Conservation (phyloP, 2,888 invertebrate genomes). For the Isoperla grammatica region DNA sequence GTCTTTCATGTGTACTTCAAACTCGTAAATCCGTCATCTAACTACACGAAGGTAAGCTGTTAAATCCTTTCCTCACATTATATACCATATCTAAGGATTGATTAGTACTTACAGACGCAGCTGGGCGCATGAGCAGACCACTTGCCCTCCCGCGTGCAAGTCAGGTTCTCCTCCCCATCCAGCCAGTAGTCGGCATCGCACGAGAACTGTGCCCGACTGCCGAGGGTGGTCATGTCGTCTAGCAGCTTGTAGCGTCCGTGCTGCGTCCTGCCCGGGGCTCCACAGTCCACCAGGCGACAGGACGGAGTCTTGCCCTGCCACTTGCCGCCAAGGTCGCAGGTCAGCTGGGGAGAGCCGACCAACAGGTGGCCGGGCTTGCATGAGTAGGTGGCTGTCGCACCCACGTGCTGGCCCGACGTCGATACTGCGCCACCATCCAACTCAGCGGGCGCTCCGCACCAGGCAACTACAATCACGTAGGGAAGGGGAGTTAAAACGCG, state of each 20-base stretch:
- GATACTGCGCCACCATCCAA: constrained; percentile 70
- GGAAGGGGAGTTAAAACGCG: too few relatives aligned
- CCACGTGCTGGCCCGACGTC: constrained; percentile 67
- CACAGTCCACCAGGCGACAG: constrained; percentile 84
- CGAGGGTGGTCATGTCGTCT: constrained; percentile 77
- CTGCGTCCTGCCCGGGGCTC: constrained; percentile 71
- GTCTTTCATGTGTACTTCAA: too few relatives aligned
- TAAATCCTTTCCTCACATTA: too few relatives aligned
- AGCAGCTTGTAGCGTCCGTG: constrained; percentile 65
- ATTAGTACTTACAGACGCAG: constrained; percentile 68
- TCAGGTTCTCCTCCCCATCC: constrained; percentile 58
- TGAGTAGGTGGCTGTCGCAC: constrained; percentile 71
- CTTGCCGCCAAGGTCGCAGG: constrained; percentile 78
- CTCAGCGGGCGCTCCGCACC: constrained; percentile 80
- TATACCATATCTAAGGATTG: too few relatives aligned
- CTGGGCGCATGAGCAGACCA: constrained; percentile 82
- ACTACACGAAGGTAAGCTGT: too few relatives aligned
- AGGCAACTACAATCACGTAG: constrained; percentile 56
- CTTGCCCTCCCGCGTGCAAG: constrained; percentile 76
- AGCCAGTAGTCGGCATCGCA: constrained; percentile 83
- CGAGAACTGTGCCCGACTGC: constrained; percentile 69
- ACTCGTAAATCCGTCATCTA: too few relatives aligned
- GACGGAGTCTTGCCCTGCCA: constrained; percentile 77
- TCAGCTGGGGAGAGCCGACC: constrained; percentile 68
- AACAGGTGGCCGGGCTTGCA: constrained; percentile 81